Conservation (phyloP, 2,888 invertebrate species). For the Oscheius sp. region DNA sequence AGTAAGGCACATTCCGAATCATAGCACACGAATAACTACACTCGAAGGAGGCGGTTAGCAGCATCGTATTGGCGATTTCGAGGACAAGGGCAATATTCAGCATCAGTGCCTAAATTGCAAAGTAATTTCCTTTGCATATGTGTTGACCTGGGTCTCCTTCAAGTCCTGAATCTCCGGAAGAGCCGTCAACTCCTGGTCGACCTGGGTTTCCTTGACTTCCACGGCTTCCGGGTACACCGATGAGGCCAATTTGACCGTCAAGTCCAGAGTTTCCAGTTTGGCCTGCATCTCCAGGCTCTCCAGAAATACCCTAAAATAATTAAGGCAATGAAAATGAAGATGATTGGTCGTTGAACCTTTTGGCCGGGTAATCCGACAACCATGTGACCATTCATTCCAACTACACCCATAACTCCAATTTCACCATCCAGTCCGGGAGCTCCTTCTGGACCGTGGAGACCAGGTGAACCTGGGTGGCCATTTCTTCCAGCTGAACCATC, state of each 20-base stretch:
- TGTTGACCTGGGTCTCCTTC: constrained; percentile 16
- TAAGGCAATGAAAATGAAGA: too few species aligned
- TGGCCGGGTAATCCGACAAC: constrained; percentile 12
- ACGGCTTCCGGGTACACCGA: constrained; percentile 42
- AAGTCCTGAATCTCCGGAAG: not conserved
- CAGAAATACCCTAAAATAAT: constrained; percentile 1
- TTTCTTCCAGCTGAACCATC: constrained; percentile 19
- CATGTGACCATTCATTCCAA: constrained; percentile 32
- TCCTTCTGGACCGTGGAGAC: constrained; percentile 24
- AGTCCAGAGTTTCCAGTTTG: constrained; percentile 39
- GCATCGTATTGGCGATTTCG: constrained; percentile 24
- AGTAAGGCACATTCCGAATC: not conserved
- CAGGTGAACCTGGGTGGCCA: constrained; percentile 7
- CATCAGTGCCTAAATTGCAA: constrained; percentile 19
- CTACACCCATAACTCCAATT: constrained; percentile 41
- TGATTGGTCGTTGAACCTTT: not conserved
- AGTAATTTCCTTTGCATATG: constrained; percentile 15
- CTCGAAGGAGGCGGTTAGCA: constrained; percentile 17
- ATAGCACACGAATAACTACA: not conserved
- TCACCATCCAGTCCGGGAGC: constrained; percentile 45
- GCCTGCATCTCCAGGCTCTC: constrained; percentile 24
- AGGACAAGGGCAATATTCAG: constrained; percentile 26
- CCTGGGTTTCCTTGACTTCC: constrained; percentile 40
- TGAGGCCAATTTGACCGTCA: constrained; percentile 39
- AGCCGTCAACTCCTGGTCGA: constrained; percentile 14